These are phyloP conservation scores for Ips nitidus DNA, from an alignment of 1,140 invertebrate species.

Conservation along the genomic window DNA sequence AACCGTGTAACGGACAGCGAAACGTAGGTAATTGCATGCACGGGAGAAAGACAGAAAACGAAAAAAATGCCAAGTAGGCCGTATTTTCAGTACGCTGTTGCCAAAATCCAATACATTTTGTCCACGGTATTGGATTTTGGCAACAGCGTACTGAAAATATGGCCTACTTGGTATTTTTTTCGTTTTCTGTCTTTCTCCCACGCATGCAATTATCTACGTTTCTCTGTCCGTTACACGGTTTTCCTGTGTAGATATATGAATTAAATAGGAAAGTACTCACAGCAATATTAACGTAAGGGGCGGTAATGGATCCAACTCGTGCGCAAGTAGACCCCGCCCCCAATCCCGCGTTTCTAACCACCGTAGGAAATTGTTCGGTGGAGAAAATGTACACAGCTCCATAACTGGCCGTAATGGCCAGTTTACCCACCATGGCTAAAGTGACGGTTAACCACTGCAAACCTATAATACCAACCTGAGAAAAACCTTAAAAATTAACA, in stretches of 20 bases:
- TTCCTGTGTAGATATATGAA: background rate
- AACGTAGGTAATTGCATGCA: too few species aligned
- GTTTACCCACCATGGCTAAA: conserved; percentile 78
- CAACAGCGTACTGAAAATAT: too few species aligned
- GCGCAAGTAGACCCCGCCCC: conserved; percentile 78
- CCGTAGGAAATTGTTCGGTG: conserved; percentile 82
- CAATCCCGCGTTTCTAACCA: conserved; percentile 76
- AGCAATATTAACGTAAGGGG: conserved; percentile 70
- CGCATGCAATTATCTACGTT: too few species aligned
- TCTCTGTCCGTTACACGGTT: too few species aligned
- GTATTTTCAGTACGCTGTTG: too few species aligned
- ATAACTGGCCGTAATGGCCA: conserved; percentile 80
- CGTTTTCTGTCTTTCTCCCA: too few species aligned
- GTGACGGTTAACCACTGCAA: conserved; percentile 63
- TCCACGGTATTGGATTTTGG: background rate
- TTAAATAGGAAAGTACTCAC: conserved; percentile 47
- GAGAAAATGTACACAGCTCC: conserved; percentile 80
- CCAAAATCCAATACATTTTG: too few species aligned
- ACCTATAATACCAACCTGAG: conserved; percentile 52
- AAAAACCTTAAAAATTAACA: conserved; percentile 8
- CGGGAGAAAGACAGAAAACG: too few species aligned
- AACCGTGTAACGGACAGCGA: background rate
- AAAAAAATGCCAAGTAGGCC: too few species aligned
- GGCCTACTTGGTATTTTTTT: too few species aligned
- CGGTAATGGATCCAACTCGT: conserved; percentile 73